Conservation (phyloP, 2,888 invertebrate species). For the Archaeoteleia sp. region DNA sequence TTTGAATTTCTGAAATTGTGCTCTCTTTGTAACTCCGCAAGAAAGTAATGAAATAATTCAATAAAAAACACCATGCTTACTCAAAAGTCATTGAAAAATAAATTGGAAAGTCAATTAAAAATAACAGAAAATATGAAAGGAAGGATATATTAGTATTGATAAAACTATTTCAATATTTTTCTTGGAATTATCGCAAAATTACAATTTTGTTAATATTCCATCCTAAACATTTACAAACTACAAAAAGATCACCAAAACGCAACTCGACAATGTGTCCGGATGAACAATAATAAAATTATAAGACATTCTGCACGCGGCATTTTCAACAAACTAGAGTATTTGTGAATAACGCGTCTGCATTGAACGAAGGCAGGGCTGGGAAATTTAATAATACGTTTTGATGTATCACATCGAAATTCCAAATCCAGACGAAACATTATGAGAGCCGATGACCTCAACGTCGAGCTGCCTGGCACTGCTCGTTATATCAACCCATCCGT, state of each 20-base stretch:
- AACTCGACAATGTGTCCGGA: slow-evolving; percentile 19
- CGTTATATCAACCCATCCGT: slow-evolving; percentile 54
- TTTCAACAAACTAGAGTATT: slow-evolving; percentile 27
- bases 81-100: too few species aligned
- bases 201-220: too few species aligned
- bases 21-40: too few species aligned
- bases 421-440: slow-evolving; percentile 49
- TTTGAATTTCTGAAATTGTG: too few species aligned
- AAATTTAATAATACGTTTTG: slow-evolving; percentile 46
- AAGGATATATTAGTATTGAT: too few species aligned
- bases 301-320: slow-evolving; percentile 21
- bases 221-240: too few species aligned
- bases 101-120: too few species aligned
- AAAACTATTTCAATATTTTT: too few species aligned
- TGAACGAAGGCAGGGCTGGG: slow-evolving; percentile 21
- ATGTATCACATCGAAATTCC: slow-evolving; percentile 44
- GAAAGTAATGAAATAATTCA: too few species aligned
- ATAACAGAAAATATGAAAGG: too few species aligned
- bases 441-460: slow-evolving; percentile 51
- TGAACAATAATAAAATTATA: slow-evolving; percentile 44
- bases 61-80: too few species aligned
- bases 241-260: slow-evolving; percentile 24
- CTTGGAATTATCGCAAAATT: too few species aligned
- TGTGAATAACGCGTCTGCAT: slow-evolving; percentile 14
- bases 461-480: slow-evolving; percentile 45